Percentiles rank a stretch among this genome's conserved stretches.
Evolutionary conservation across 1,140 invertebrate genomes (phyloP).

Genomic region (Andrena cerasifolii): DNA sequence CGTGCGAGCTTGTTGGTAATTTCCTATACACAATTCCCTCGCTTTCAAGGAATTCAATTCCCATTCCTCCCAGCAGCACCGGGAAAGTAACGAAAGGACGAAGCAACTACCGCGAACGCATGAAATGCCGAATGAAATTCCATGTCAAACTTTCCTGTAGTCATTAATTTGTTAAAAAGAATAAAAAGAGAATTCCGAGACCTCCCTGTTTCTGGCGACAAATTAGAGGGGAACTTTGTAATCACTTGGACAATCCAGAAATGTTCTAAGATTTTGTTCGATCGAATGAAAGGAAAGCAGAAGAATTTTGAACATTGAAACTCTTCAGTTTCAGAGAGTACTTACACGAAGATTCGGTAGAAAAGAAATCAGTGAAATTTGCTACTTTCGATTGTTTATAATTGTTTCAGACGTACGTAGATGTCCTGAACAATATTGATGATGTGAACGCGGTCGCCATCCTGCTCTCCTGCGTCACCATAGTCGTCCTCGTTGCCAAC

Average conservation of each 20-base stretch:
- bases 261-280: no score
- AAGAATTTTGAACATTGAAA: no score
- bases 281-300: no score
- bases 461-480: conserved; percentile 87
- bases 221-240: no score
- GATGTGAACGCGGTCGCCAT: conserved; percentile 86
- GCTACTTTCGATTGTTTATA: neutral
- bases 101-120: neutral
- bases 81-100: neutral
- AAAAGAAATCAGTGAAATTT: neutral
- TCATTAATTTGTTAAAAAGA: neutral
- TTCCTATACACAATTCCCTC: neutral
- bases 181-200: neutral
- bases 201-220: no score
- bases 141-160: neutral
- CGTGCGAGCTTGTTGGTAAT: neutral
- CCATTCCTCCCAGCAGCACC: neutral
- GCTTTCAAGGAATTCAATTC: neutral
- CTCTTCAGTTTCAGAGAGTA: neutral
- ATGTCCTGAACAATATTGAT: conserved; percentile 85
- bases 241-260: no score
- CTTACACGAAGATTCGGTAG: neutral
- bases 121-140: conserved; percentile 19
- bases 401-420: conserved; percentile 86
- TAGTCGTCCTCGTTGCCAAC: conserved; percentile 88